A percentile compares a stretch with the other conserved stretches of the same genome.
These are phyloP conservation scores for Bhutanitis thaidina DNA, from an alignment of 2,888 invertebrate species.

Conservation along the genomic window DNA sequence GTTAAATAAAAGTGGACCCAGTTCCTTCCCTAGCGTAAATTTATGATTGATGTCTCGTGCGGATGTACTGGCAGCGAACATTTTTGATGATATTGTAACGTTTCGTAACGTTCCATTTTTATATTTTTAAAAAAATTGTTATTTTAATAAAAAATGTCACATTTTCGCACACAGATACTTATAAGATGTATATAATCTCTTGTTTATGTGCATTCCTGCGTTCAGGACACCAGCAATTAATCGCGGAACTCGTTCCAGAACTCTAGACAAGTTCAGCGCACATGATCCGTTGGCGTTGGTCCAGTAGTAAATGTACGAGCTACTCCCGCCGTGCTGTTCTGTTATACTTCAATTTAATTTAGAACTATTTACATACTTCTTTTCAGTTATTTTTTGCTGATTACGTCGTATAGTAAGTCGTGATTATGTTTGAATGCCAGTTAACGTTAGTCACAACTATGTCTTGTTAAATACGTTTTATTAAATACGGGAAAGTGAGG, in stretches of 20 bases:
- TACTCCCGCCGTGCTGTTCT: neutral
- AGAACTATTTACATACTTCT: constrained; percentile 5
- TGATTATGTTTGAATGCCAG: too few relatives aligned
- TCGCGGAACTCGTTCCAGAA: constrained; percentile 9
- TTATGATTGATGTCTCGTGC: neutral
- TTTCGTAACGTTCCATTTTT: neutral
- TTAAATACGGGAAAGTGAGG: too few relatives aligned
- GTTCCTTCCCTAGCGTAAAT: neutral
- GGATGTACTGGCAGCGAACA: too few relatives aligned
- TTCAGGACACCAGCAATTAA: constrained; percentile 10
- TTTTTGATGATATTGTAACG: too few relatives aligned
- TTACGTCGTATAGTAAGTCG: too few relatives aligned
- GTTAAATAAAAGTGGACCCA: constrained; percentile 6
- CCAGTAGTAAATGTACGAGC: constrained; percentile 9
- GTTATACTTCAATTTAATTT: constrained; percentile 17
- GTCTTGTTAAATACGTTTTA: too few relatives aligned
- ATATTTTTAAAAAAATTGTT: neutral
- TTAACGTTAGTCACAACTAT: too few relatives aligned
- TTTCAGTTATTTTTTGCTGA: neutral
- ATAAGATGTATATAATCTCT: neutral
- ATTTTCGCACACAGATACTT: too few relatives aligned
- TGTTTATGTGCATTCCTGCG: constrained; percentile 8
- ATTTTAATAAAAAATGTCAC: too few relatives aligned
- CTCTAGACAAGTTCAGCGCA: constrained; percentile 6
- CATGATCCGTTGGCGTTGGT: constrained; percentile 8